Evolutionary conservation across 2,113 vertebrate genomes (phyloP).

Genomic region (Ariopsis seemanni): DNA sequence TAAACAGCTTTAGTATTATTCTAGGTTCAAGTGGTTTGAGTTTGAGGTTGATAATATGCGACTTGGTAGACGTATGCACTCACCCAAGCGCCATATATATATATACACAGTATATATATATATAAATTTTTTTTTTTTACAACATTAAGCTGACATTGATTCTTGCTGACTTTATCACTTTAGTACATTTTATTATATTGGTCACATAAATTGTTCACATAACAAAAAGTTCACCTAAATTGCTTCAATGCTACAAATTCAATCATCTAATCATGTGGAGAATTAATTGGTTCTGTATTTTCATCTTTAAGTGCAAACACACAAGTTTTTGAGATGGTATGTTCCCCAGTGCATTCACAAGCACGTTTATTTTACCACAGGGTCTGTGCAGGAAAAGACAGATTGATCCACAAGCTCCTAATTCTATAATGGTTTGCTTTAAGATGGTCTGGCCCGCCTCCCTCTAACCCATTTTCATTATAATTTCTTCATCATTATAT

Average conservation of each 20-base stretch:
- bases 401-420: conserved; percentile 62
- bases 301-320: neutral
- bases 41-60: too few relatives aligned
- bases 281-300: neutral
- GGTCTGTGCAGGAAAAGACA: conserved; percentile 47
- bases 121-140: too few relatives aligned
- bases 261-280: neutral
- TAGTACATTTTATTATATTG: neutral
- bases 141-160: neutral
- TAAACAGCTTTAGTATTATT: too few relatives aligned
- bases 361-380: conserved; percentile 18
- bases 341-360: conserved; percentile 6
- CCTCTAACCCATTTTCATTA: conserved; percentile 57
- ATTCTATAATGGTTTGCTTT: conserved; percentile 62
- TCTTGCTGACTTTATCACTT: neutral
- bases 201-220: neutral
- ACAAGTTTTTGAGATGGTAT: neutral
- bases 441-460: conserved; percentile 48
- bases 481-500: conserved; percentile 61
- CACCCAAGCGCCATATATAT: too few relatives aligned
- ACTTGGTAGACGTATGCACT: too few relatives aligned
- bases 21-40: too few relatives aligned
- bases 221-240: neutral
- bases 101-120: too few relatives aligned
- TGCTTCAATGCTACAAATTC: neutral